Conservation (phyloP, 1,140 invertebrate genomes). For the Littorina saxatilis region DNA sequence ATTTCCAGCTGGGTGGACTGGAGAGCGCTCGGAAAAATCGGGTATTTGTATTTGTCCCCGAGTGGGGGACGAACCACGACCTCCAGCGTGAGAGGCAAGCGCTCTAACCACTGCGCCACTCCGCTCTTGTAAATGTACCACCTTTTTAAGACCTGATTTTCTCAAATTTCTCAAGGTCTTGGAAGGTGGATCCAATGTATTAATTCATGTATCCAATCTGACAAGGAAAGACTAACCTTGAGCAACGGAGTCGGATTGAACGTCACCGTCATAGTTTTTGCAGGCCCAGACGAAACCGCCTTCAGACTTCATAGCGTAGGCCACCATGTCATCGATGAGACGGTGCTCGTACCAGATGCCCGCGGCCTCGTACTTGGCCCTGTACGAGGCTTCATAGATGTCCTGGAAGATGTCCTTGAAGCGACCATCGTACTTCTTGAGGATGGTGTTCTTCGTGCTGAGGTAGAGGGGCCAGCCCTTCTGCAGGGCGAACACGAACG, state of each 20-base stretch:
- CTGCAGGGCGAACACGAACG: constrained; percentile 92
- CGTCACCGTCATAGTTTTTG: constrained; percentile 99
- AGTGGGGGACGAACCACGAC: too few species aligned
- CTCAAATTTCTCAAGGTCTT: too few species aligned
- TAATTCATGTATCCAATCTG: too few species aligned
- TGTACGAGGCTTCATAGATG: constrained; percentile 96
- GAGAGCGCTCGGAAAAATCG: too few species aligned
- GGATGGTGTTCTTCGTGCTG: constrained; percentile 98
- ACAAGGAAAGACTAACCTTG: constrained; percentile 82
- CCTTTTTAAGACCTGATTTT: too few species aligned
- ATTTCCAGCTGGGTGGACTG: too few species aligned
- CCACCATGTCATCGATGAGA: constrained; percentile 99
- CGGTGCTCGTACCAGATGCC: constrained; percentile 98
- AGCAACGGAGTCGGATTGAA: constrained; percentile 97
- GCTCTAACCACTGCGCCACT: too few species aligned
- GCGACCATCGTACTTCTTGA: constrained; percentile 97
- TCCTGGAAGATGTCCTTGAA: constrained; percentile 99
- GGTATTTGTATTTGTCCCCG: too few species aligned
- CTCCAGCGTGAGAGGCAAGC: too few species aligned
- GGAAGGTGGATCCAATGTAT: too few species aligned
- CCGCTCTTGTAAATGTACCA: too few species aligned
- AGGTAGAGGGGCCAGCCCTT: constrained; percentile 93
- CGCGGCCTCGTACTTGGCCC: constrained; percentile 87
- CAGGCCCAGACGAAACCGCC: constrained; percentile 99
- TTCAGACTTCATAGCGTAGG: constrained; percentile 97